Evolutionary conservation across 1,140 invertebrate genomes (phyloP).

Genomic region (Hyles euphorbiae): DNA sequence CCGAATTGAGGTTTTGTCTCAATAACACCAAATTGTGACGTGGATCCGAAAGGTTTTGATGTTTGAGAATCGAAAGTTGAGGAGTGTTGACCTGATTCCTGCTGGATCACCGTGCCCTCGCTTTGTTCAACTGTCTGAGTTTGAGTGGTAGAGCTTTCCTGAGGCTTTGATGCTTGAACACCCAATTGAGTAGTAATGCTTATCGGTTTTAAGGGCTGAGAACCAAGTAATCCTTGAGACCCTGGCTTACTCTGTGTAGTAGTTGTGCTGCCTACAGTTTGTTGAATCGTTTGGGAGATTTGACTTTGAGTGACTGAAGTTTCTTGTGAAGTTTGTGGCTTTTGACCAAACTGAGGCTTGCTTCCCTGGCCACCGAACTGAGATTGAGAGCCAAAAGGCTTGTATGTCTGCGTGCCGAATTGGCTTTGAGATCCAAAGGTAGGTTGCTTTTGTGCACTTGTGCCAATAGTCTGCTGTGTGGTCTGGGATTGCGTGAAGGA

Average conservation of each 20-base stretch:
- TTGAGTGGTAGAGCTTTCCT: not conserved
- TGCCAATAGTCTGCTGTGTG: not conserved
- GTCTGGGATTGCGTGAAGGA: not conserved
- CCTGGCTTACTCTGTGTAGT: not conserved
- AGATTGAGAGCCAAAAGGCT: constrained; percentile 8
- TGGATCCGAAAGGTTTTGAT: constrained; percentile 1
- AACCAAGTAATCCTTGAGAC: not conserved
- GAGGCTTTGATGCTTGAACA: constrained; percentile 7
- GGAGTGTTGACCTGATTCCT: not conserved
- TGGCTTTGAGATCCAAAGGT: not conserved
- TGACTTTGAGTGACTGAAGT: not conserved
- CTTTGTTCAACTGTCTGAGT: constrained; percentile 2
- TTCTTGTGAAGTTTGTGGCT: constrained; percentile 4
- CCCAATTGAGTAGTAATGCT: constrained; percentile 11
- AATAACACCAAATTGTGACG: too few relatives aligned
- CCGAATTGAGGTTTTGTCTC: not conserved
- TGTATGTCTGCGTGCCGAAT: constrained; percentile 8
- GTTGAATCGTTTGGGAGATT: too few relatives aligned
- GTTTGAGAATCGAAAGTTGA: not conserved
- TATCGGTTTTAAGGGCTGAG: constrained; percentile 10
- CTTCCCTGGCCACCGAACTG: constrained; percentile 10
- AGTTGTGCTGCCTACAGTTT: not conserved
- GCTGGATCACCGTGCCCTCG: not conserved
- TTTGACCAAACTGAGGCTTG: not conserved
- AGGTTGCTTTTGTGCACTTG: not conserved